These are phyloP conservation scores for Sialia sialis DNA, from an alignment of 2,113 vertebrate genomes.

Conservation along the genomic window DNA sequence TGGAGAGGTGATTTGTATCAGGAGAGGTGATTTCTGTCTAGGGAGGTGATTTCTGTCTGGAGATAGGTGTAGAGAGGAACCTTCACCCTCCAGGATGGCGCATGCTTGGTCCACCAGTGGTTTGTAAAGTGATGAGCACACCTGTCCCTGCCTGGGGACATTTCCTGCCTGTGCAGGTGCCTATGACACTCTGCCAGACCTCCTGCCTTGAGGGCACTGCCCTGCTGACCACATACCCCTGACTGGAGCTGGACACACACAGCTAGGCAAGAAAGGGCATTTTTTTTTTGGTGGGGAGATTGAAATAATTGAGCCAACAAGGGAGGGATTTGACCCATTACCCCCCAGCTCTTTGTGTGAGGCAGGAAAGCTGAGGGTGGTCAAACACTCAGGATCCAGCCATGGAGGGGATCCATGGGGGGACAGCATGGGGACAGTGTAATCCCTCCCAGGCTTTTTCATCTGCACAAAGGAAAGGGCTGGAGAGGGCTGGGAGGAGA, in stretches of 20 bases:
- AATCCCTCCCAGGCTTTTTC: accelerated
- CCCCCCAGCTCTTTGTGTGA: not conserved
- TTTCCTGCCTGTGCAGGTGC: not conserved
- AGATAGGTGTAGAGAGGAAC: not conserved
- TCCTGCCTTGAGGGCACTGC: too few relatives aligned
- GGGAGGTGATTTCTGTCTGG: not conserved
- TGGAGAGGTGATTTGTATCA: not conserved
- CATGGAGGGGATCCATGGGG: not conserved
- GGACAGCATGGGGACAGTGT: not conserved
- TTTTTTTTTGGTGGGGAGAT: not conserved
- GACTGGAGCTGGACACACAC: not conserved
- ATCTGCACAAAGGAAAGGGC: not conserved
- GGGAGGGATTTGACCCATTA: not conserved
- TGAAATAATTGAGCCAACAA: not conserved
- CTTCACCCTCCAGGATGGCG: not conserved
- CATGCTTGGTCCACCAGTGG: not conserved
- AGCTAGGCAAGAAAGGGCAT: not conserved
- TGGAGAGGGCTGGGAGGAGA: not conserved
- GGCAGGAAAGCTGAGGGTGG: not conserved
- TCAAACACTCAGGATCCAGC: accelerated
- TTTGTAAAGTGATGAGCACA: not conserved
- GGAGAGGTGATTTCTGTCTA: not conserved
- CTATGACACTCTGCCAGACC: accelerated
- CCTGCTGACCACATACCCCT: not conserved
- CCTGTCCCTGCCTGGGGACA: not conserved